Evolutionary conservation across 2,888 invertebrate genomes (phyloP).

Genomic region (Diachrysia chrysitis): DNA sequence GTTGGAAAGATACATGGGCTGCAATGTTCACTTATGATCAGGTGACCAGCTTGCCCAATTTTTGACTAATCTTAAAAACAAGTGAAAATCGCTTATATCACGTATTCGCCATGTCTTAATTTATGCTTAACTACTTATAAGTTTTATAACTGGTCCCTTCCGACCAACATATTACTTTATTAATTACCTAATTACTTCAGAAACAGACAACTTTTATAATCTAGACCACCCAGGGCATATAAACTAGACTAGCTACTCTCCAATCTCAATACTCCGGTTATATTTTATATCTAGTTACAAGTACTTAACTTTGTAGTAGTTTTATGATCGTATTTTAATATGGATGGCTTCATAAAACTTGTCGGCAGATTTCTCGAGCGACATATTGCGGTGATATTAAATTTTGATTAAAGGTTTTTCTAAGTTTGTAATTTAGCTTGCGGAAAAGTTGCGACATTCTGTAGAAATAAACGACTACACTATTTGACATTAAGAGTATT

Average conservation of each 20-base stretch:
- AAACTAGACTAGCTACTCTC: background rate
- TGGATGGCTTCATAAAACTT: background rate
- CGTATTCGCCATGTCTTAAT: no score
- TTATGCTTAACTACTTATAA: no score
- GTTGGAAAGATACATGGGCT: no score
- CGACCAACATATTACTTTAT: background rate
- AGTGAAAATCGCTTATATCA: no score
- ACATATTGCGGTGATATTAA: background rate
- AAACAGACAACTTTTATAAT: background rate
- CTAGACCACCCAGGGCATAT: slow-evolving; percentile 1
- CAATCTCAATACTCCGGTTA: background rate
- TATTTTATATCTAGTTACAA: background rate
- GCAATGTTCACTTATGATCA: no score
- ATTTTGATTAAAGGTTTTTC: background rate
- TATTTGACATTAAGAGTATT: no score
- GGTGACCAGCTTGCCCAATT: no score
- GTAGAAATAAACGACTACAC: no score
- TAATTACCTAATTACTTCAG: background rate
- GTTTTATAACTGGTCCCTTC: background rate
- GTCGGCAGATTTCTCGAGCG: background rate
- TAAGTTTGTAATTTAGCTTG: no score
- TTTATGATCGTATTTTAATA: background rate
- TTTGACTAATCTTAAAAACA: no score
- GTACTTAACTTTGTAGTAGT: background rate
- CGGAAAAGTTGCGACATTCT: background rate